Conservation (phyloP, 2,888 invertebrate species). For the Apomyelois bistriatella region DNA sequence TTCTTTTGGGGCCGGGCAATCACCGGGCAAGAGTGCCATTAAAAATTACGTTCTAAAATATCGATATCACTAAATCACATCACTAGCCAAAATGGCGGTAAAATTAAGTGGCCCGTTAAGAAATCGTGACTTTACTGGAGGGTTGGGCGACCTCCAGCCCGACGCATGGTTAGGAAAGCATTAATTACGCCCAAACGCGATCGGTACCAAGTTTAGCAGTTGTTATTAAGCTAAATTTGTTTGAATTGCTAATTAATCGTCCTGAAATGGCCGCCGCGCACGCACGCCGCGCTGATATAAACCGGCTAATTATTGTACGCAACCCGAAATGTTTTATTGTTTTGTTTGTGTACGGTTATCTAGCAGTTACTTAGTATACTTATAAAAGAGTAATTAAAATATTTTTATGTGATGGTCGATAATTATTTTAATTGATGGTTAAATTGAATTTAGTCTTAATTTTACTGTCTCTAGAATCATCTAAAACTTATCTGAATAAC, state of each 20-base stretch:
- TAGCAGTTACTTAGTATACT: background rate
- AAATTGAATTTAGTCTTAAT: too few species aligned
- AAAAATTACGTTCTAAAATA: background rate
- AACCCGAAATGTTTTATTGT: conserved; percentile 34
- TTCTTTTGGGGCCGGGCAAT: too few species aligned
- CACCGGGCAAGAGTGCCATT: too few species aligned
- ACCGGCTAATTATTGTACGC: conserved; percentile 22
- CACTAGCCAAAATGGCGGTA: conserved; percentile 16
- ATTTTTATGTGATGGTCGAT: too few species aligned
- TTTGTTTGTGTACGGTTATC: background rate
- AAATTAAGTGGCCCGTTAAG: conserved; percentile 17
- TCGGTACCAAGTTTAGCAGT: conserved; percentile 52
- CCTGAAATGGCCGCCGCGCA: conserved; percentile 49
- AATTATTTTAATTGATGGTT: too few species aligned
- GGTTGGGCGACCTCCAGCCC: conserved; percentile 11
- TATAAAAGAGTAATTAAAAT: background rate
- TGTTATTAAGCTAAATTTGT: conserved; percentile 73
- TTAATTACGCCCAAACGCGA: conserved; percentile 55
- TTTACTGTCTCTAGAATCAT: background rate
- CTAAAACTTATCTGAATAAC: background rate
- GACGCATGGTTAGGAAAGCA: conserved; percentile 39
- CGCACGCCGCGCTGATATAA: conserved; percentile 36
- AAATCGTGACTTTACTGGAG: conserved; percentile 17
- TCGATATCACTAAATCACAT: background rate
- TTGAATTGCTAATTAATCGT: conserved; percentile 69